Base-by-base conservation (phyloP, 1,140 invertebrate genomes). In the Drosophila obscura region DNA sequence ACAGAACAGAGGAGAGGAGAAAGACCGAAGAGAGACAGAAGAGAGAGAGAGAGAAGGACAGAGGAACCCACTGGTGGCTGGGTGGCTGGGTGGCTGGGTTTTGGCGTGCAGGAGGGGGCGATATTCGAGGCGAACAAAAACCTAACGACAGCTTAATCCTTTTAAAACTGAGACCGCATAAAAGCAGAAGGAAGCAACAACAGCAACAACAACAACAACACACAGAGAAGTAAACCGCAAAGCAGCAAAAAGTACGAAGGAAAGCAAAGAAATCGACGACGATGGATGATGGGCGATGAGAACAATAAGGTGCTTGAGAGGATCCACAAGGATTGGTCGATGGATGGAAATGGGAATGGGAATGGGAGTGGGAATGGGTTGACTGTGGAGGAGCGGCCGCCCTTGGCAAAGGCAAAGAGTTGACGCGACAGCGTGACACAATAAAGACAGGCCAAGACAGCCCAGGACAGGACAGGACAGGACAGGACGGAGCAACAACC, bases 151-250 rank as follows among this genome's bases (percentile, higher is more conserved):
- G 79, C 79, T 83, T 82, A 82, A 82, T 82, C 79, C 79, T 83
- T 82, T 82, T 82, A 82, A 82, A 82, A 82, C 79, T 83, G 79
- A 83, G 79, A 79, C 79, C 79, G 83, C 79, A 82, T 82, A 82
- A 82, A 82, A 74, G 79, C 73, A 35, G 60, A 52, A 59, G 43
- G 44, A 57, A 45, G 43, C 39, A 39, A 39, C 5, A 69, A 46
- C 50, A 62, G 52, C 19, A 62, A 51, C 64, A 57, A 50, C 60
- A 58, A 63, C 52, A 45, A 49, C 73, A 77, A 46, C 74, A 67
- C 45, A 73, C 58, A 69, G 48, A 55, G 62, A 76, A 69, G 48
- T 52, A 76, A 52, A 81, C 48, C 71, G 55, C 55, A 75, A 75
- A 74, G 55, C 48, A 39, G 58, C 56, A 72, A 49, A 46, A 13